phyloP scores from a whole-genome alignment of 1,140 invertebrate genomes.

The Drosophila kepulauana region DNA sequence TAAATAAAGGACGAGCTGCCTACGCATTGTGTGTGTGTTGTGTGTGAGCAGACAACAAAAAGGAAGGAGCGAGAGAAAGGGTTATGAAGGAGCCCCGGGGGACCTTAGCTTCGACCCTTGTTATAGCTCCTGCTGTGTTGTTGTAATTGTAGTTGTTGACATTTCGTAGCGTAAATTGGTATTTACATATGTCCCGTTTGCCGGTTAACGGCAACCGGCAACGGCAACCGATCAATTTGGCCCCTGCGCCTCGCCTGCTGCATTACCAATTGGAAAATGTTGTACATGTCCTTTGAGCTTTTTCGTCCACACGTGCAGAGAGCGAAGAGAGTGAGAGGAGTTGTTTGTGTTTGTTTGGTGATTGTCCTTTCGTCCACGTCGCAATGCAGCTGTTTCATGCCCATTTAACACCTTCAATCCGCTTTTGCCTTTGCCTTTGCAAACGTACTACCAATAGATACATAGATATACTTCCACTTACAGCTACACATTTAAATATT shows the following conservation, averaged over 20 bases:
- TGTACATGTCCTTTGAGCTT: slow-evolving; percentile 75
- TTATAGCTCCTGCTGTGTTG: slow-evolving; percentile 20
- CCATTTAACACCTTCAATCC: slow-evolving; percentile 82
- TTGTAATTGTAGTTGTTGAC: slow-evolving; percentile 78
- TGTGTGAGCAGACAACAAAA: background rate
- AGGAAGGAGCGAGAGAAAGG: slow-evolving; percentile 29
- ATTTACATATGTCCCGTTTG: slow-evolving; percentile 76
- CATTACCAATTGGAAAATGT: slow-evolving; percentile 72
- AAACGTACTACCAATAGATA: slow-evolving; percentile 28
- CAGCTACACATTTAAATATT: slow-evolving; percentile 34
- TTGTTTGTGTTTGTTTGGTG: slow-evolving; percentile 72
- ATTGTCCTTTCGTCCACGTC: slow-evolving; percentile 71
- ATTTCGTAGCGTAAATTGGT: slow-evolving; percentile 79
- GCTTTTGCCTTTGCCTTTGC: slow-evolving; percentile 54
- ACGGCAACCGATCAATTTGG: slow-evolving; percentile 48
- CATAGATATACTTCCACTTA: slow-evolving; percentile 10
- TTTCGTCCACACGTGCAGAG: slow-evolving; percentile 34
- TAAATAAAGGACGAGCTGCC: slow-evolving; percentile 39
- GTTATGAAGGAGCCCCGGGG: slow-evolving; percentile 47
- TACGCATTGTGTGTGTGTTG: slow-evolving; percentile 19
- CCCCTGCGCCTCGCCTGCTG: slow-evolving; percentile 52
- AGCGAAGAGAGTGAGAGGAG: too few relatives aligned
- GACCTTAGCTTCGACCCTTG: slow-evolving; percentile 22
- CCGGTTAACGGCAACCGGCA: slow-evolving; percentile 10
- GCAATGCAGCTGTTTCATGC: slow-evolving; percentile 81